These are phyloP conservation scores for Lasius fuliginosus DNA, from an alignment of 2,888 invertebrate genomes.

Conservation along the genomic window DNA sequence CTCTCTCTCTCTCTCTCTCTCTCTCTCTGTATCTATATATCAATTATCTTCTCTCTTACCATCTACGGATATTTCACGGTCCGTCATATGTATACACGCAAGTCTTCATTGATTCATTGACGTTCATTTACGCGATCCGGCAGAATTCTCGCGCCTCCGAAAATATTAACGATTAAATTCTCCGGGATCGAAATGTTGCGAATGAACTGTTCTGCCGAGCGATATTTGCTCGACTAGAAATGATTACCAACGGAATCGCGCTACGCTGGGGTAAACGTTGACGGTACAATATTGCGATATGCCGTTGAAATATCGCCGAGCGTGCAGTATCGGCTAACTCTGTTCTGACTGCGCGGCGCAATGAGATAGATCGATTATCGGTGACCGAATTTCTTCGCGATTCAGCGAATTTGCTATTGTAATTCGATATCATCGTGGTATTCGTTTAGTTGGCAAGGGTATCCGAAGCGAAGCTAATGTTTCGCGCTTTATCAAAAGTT, in stretches of 20 bases:
- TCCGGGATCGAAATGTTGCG: constrained; percentile 42
- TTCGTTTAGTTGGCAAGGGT: constrained; percentile 24
- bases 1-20: not conserved
- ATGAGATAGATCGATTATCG: constrained; percentile 70
- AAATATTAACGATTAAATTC: constrained; percentile 46
- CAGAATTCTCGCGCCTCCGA: not conserved
- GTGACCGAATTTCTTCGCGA: constrained; percentile 71
- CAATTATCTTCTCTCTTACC: not conserved
- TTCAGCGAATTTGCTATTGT: constrained; percentile 67
- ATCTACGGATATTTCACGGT: not conserved
- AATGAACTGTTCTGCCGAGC: constrained; percentile 53
- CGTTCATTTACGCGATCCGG: constrained; percentile 6
- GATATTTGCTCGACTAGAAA: constrained; percentile 69
- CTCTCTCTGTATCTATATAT: not conserved
- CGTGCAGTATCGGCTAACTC: constrained; percentile 63
- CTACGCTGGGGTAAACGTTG: constrained; percentile 66
- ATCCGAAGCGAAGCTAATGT: not conserved
- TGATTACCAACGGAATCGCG: constrained; percentile 67
- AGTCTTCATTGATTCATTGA: constrained; percentile 26
- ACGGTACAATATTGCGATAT: constrained; percentile 72
- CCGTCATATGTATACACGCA: not conserved
- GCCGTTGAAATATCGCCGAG: constrained; percentile 70
- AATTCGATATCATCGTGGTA: constrained; percentile 56
- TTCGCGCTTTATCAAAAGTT: not conserved
- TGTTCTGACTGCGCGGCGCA: constrained; percentile 20